Base-by-base conservation (phyloP, 2,113 vertebrate genomes). In the Siniperca knerii region DNA sequence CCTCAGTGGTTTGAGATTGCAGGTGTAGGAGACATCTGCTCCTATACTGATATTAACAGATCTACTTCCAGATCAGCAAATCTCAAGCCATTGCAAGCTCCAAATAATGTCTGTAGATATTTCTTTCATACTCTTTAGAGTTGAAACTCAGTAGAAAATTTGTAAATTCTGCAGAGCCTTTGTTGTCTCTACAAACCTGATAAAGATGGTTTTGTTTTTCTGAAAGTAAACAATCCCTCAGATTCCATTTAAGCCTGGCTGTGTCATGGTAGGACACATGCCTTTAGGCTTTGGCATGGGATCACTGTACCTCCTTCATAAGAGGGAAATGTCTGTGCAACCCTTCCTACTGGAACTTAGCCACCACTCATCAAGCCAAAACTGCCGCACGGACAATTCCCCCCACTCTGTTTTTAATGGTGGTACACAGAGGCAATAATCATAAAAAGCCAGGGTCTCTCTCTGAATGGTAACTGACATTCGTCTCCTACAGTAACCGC, bases 401-500 rank as follows among this genome's bases (percentile, higher is more conserved):
- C 82, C 78, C 83, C 87, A 86, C 92, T 93, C 91, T 88, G 74
- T 81, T 92, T 95, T 92, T 94, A 94, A 95, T 95, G 94, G 90
- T 77, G 89, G 93, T 91, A 93, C 93, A 92, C 89, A 92, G 89
- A 91, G 84, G 94, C 92, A 95, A 95, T 95, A 94, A 95, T 95
- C 95, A 95, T 95, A 95, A 96, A 95, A 94, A 94, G 93, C 92
- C 93, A 88, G 86, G 91, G 91, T 94, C 92, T 94, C 92, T 92
- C 76, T 95, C 87, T 93, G 93, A 94, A 94, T 93, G 90, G 92
- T 93, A 92, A 92, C 91, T 93, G 93, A 93, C 92, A 93, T 94
- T 85, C 84, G 77, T 93, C 93, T 94, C 91, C 88, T 85, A 89
- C 87, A 89, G 90, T 89, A 93, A 93, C 90, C 86, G 73, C 90